Base-by-base conservation (phyloP, 35 echinoderm and acorn worm genomes). In the Holothuria glaberrima region DNA sequence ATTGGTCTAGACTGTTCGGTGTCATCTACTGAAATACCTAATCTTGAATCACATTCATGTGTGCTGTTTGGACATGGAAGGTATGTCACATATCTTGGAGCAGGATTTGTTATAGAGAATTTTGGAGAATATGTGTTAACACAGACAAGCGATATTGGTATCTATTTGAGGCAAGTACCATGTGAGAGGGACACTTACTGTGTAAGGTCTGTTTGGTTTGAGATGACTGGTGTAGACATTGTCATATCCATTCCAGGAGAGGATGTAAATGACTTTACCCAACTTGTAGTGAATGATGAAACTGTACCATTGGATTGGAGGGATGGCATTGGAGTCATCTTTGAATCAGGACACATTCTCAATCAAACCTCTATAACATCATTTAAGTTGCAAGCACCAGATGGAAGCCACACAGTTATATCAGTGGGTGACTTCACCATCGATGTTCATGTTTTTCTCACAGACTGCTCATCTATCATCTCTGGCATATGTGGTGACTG, bases 31-130 rank as follows among this genome's bases (percentile, higher is more conserved):
- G 65, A 91, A n/a, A 29, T 80, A 38, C 68, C 65, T 13, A 31
- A 62, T 45, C 60, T 59, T 3, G 27, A 31, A 22, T 88, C 74
- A 70, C 80, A 89, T 54, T 85, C 90, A 0, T 93, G 91, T 87
- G 80, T 88, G 5, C 48, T 97, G 45, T 97, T 88, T 62, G 90
- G 89, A n/a, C 93, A 91, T 89, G 89, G 91, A 20, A 88, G 93
- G 41, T 94, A 88, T 30, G 44, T 93, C 19, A 93, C 86, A 50
- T 97, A 91, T 93, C 91, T 93, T 87, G 94, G 94, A 19, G 65
- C 69, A 0, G 88, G 88, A 56, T 91, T 80, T 71, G 85, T 87
- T 29, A 22, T 97, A 19, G 82, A 97, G 36, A 76, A 72, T 30
- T 73, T 59, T 21, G 94, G 94, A 48, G 94, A 97, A 78, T 97